Evolutionary conservation across 2,113 vertebrate genomes (phyloP).

Genomic region (Empidonax alnorum): DNA sequence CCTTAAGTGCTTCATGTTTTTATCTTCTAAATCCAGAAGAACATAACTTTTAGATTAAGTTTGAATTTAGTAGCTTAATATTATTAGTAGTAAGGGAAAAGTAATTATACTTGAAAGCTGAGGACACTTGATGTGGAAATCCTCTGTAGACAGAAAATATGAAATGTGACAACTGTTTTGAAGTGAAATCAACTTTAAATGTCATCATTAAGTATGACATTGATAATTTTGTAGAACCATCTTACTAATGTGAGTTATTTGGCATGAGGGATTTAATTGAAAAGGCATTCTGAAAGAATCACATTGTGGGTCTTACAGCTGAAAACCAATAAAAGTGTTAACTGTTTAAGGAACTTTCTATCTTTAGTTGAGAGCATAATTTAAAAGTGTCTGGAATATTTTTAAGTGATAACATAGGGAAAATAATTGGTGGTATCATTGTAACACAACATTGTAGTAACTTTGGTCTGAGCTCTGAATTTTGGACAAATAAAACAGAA

Average conservation of each 20-base stretch:
- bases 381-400: not conserved
- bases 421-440: not conserved
- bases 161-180: slow-evolving; percentile 8
- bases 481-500: not conserved
- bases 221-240: not conserved
- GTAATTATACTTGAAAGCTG: slow-evolving; percentile 3
- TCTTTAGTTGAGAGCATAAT: not conserved
- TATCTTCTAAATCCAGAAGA: not conserved
- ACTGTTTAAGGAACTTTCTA: not conserved
- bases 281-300: not conserved
- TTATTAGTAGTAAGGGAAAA: not conserved
- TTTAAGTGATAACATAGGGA: not conserved
- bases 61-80: not conserved
- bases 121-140: not conserved
- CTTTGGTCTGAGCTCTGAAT: not conserved
- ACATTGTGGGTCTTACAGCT: not conserved
- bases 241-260: not conserved
- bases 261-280: not conserved
- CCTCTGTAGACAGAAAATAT: not conserved
- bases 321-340: not conserved
- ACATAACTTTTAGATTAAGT: not conserved
- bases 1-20: not conserved
- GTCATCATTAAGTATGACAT: not conserved
- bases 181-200: slow-evolving; percentile 17
- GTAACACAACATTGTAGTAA: not conserved